These are phyloP conservation scores for Aleiodes testaceus DNA, from an alignment of 2,888 invertebrate species.

Conservation along the genomic window DNA sequence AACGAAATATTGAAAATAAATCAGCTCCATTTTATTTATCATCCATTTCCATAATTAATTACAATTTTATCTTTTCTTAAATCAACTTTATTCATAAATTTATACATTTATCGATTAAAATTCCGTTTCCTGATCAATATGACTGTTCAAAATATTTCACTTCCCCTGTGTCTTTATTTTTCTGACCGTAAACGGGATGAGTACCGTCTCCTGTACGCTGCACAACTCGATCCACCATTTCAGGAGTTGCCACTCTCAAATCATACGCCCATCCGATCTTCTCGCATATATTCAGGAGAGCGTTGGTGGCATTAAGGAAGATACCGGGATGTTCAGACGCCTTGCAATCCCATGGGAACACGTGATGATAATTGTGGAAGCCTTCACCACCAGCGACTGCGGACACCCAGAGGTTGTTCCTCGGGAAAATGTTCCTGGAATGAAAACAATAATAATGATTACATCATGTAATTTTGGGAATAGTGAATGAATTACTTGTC, in stretches of 20 bases:
- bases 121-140: too few relatives aligned
- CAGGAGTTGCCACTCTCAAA: conserved; percentile 84
- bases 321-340: conserved; percentile 85
- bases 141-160: too few relatives aligned
- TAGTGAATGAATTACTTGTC: conserved; percentile 79
- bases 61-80: too few relatives aligned
- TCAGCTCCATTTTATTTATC: too few relatives aligned
- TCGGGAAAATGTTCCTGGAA: conserved; percentile 83
- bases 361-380: conserved; percentile 96
- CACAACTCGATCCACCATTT: conserved; percentile 81
- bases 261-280: conserved; percentile 92
- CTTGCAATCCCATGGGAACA: conserved; percentile 95
- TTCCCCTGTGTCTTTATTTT: too few relatives aligned
- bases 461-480: background rate
- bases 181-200: too few relatives aligned
- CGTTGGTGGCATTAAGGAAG: conserved; percentile 74
- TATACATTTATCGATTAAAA: too few relatives aligned
- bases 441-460: conserved; percentile 46
- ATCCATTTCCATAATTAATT: too few relatives aligned
- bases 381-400: conserved; percentile 87
- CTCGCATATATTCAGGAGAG: conserved; percentile 79
- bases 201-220: conserved; percentile 82
- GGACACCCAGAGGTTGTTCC: conserved; percentile 84
- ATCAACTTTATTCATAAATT: too few relatives aligned
- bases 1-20: conserved; percentile 2